Percentiles rank a stretch among this genome's conserved stretches.
Conservation (phyloP, 1,140 invertebrate species). For the Achatina immaculata region DNA sequence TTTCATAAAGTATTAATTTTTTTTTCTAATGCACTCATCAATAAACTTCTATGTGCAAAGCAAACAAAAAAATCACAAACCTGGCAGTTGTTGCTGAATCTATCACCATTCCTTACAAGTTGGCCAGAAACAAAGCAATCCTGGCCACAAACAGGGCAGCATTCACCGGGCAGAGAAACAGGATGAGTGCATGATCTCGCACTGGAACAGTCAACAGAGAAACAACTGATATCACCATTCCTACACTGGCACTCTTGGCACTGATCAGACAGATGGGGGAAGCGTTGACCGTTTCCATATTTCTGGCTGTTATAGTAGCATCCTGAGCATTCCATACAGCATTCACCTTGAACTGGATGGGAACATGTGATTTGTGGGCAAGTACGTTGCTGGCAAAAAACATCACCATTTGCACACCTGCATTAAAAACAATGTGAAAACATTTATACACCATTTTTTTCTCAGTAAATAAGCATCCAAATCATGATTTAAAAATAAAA, state of each 20-base stretch:
- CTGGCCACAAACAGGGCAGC: conserved; percentile 56
- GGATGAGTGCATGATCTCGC: conserved; percentile 52
- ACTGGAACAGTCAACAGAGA: conserved; percentile 33
- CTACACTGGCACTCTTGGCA: conserved; percentile 54
- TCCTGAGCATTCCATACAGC: conserved; percentile 57
- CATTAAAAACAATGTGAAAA: not conserved
- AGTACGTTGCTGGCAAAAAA: conserved; percentile 48
- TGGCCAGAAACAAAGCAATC: conserved; percentile 49
- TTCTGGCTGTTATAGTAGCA: conserved; percentile 49
- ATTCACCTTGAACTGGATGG: conserved; percentile 53
- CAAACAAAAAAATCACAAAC: too few species aligned
- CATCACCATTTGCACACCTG: conserved; percentile 54
- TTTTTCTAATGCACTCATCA: too few species aligned
- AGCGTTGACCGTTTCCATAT: conserved; percentile 48
- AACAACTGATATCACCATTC: conserved; percentile 52
- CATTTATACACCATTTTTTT: too few species aligned
- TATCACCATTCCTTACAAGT: conserved; percentile 40
- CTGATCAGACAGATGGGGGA: conserved; percentile 48
- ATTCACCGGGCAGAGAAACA: conserved; percentile 42
- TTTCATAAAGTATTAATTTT: too few species aligned
- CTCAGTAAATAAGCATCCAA: too few species aligned
- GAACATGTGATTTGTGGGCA: conserved; percentile 53
- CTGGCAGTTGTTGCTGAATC: conserved; percentile 46
- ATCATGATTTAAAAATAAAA: too few species aligned
- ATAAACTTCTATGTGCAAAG: too few species aligned